phyloP scores from a whole-genome alignment of 2,113 vertebrate genomes.

The Lagenorhynchus albirostris region DNA sequence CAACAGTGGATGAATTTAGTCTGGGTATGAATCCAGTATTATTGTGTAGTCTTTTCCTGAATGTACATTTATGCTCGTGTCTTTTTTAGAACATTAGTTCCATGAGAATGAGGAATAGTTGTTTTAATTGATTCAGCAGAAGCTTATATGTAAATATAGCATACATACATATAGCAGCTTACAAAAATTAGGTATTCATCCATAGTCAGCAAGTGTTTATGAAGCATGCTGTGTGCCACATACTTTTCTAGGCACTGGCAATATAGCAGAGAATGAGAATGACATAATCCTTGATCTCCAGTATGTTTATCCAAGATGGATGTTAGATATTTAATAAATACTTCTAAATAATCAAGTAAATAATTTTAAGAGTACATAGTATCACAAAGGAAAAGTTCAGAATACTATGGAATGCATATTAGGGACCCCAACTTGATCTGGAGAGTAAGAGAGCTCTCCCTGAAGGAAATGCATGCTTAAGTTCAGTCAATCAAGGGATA shows the following conservation, averaged over 20 bases:
- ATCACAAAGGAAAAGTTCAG: not conserved
- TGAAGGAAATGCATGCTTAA: not conserved
- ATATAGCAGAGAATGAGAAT: not conserved
- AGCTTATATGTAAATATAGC: not conserved
- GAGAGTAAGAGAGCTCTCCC: not conserved
- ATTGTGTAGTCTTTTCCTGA: not conserved
- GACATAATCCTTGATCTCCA: not conserved
- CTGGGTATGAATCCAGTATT: not conserved
- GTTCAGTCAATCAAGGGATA: not conserved
- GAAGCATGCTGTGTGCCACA: not conserved
- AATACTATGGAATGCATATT: not conserved
- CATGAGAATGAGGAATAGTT: not conserved
- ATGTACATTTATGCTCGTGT: not conserved
- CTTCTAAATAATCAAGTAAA: not conserved
- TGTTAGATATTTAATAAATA: not conserved
- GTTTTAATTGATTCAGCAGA: not conserved
- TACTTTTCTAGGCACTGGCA: not conserved
- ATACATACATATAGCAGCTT: not conserved
- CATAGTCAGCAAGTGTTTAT: not conserved
- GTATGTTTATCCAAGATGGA: not conserved
- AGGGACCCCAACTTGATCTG: not conserved
- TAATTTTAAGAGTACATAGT: not conserved
- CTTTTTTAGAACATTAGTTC: not conserved
- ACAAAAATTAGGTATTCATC: not conserved
- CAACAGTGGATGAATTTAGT: not conserved